phyloP scores from a whole-genome alignment of 2,113 vertebrate species.

The Sisor rabdophorus region DNA sequence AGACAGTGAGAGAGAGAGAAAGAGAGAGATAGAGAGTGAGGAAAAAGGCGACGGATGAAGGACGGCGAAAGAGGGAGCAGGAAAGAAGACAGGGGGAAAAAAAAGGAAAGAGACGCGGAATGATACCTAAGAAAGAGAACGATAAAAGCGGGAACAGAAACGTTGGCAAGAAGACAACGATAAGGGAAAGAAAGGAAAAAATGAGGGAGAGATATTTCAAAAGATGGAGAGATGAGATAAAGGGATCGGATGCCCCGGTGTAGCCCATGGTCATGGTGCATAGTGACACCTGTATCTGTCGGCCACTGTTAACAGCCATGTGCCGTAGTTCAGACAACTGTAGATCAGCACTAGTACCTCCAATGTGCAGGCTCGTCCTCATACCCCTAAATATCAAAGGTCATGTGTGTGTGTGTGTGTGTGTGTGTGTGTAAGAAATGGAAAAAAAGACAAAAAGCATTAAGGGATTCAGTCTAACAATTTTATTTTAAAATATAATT shows the following conservation, averaged over 20 bases:
- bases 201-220: neutral
- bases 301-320: constrained; percentile 51
- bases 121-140: constrained; percentile 22
- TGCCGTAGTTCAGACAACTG: constrained; percentile 47
- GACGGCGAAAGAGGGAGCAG: neutral
- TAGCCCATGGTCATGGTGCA: constrained; percentile 35
- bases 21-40: neutral
- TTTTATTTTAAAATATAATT: no score
- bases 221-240: neutral
- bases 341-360: constrained; percentile 41
- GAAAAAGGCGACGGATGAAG: constrained; percentile 17
- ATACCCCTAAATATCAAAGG: constrained; percentile 53
- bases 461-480: no score
- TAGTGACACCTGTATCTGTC: constrained; percentile 57
- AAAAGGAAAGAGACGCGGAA: constrained; percentile 1
- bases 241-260: constrained; percentile 4
- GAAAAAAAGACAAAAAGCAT: neutral
- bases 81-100: neutral
- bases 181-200: neutral
- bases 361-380: constrained; percentile 39
- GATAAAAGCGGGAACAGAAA: constrained; percentile 27
- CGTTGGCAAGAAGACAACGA: constrained; percentile 8
- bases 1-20: neutral
- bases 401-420: constrained; percentile 36
- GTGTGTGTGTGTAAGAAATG: constrained; percentile 1